These are phyloP conservation scores for Galaxea fascicularis DNA, from an alignment of 92 coral and sea anemone species.

Conservation along the genomic window DNA sequence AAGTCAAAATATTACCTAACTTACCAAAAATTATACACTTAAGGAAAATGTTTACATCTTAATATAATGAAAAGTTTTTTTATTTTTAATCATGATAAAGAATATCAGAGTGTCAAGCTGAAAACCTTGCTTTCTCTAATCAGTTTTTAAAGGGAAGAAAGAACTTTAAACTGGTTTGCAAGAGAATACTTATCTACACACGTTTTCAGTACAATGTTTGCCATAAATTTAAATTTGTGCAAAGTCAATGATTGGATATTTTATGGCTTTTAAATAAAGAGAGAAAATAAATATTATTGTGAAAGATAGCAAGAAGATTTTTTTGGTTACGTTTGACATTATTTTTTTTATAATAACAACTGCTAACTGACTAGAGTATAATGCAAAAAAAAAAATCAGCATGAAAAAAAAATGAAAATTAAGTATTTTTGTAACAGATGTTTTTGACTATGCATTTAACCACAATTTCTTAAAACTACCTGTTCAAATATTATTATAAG, in stretches of 20 bases:
- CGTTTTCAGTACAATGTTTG: slow-evolving; percentile 15
- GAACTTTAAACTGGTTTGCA: too few species aligned
- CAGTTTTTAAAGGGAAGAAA: too few species aligned
- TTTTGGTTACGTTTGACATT: background rate
- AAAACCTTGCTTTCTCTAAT: too few species aligned
- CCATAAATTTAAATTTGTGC: slow-evolving; percentile 2
- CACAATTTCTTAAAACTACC: slow-evolving; percentile 7
- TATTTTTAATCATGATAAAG: background rate
- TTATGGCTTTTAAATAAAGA: slow-evolving; percentile 16
- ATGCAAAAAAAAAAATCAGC: background rate
- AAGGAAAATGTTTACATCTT: background rate
- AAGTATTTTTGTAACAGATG: slow-evolving; percentile 1
- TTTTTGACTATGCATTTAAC: slow-evolving; percentile 13
- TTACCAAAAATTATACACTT: background rate
- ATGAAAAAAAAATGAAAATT: background rate
- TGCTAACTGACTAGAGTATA: background rate
- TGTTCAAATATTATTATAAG: background rate
- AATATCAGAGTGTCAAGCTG: background rate
- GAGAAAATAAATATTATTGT: background rate
- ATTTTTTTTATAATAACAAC: background rate
- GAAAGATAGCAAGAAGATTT: background rate
- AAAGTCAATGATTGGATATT: slow-evolving; percentile 20
- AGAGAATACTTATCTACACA: background rate
- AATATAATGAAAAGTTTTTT: background rate
- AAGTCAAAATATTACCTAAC: background rate